Percentiles rank a stretch among this genome's conserved stretches.
Conservation (phyloP, 2,797 vertebrate species). For the Lepilemur septentrionalis region DNA sequence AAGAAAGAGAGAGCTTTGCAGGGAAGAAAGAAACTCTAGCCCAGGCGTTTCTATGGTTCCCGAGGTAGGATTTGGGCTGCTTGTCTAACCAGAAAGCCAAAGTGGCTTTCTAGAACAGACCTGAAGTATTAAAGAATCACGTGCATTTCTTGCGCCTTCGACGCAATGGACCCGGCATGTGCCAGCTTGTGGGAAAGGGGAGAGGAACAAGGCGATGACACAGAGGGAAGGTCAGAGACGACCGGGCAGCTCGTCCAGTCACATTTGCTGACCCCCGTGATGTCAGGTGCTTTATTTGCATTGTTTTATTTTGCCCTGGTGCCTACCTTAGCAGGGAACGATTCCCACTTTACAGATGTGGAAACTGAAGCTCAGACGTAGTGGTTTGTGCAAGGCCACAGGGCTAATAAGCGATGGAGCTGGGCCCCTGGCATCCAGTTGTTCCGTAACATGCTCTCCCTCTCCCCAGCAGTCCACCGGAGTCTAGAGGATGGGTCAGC, state of each 20-base stretch:
- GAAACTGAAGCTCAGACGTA: neutral
- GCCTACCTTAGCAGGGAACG: neutral
- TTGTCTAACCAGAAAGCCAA: neutral
- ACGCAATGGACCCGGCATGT: too few species aligned
- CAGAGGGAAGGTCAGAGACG: neutral
- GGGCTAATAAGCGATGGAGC: neutral
- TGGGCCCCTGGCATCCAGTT: neutral
- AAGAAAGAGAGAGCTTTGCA: neutral
- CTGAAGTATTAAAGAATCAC: neutral
- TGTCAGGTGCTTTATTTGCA: neutral
- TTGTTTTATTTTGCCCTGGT: neutral
- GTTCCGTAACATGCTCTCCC: too few species aligned
- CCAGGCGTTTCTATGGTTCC: neutral
- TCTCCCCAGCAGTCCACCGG: neutral
- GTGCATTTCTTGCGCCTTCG: fast-evolving
- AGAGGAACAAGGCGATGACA: neutral
- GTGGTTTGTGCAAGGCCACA: neutral
- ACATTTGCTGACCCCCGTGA: fast-evolving
- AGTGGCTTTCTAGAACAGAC: neutral
- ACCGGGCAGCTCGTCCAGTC: neutral
- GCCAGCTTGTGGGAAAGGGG: neutral
- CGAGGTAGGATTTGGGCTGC: neutral
- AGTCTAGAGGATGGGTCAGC: neutral
- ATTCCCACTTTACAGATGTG: neutral
- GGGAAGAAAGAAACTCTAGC: neutral